phyloP scores from a whole-genome alignment of 2,113 vertebrate species.

The Puntigrus tetrazona region DNA sequence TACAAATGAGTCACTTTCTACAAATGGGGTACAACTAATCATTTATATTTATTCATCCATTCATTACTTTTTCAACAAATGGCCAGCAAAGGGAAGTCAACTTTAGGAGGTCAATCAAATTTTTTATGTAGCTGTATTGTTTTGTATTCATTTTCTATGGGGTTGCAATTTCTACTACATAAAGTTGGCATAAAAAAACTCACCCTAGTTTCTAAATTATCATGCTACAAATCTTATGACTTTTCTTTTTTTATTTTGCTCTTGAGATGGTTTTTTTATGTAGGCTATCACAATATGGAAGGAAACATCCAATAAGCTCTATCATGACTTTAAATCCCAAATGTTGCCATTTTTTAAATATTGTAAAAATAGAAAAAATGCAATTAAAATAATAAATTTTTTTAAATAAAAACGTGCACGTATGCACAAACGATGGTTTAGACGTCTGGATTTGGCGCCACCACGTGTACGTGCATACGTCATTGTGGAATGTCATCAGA shows the following conservation, averaged over 20 bases:
- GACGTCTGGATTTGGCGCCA: constrained; percentile 26
- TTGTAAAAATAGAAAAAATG: background rate
- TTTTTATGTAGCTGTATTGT: background rate
- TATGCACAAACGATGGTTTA: background rate
- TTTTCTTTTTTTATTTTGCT: background rate
- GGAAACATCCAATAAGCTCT: background rate
- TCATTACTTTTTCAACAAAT: background rate
- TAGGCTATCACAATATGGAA: background rate
- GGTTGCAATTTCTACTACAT: background rate
- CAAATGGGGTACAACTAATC: background rate
- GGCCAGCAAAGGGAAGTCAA: background rate
- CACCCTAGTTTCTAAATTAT: background rate
- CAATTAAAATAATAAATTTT: background rate
- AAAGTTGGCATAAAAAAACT: background rate
- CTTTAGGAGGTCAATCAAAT: background rate
- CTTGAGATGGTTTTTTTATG: too few species aligned
- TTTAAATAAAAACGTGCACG: too few species aligned
- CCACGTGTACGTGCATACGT: background rate
- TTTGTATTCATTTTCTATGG: background rate
- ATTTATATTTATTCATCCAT: background rate
- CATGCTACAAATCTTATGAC: background rate
- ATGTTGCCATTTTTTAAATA: background rate
- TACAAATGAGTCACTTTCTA: background rate
- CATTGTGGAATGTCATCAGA: constrained; percentile 35
- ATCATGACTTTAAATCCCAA: background rate